A percentile compares a stretch with the other conserved stretches of the same genome.
Conservation (phyloP, 2,113 vertebrate genomes). For the Onychostruthus taczanowskii region DNA sequence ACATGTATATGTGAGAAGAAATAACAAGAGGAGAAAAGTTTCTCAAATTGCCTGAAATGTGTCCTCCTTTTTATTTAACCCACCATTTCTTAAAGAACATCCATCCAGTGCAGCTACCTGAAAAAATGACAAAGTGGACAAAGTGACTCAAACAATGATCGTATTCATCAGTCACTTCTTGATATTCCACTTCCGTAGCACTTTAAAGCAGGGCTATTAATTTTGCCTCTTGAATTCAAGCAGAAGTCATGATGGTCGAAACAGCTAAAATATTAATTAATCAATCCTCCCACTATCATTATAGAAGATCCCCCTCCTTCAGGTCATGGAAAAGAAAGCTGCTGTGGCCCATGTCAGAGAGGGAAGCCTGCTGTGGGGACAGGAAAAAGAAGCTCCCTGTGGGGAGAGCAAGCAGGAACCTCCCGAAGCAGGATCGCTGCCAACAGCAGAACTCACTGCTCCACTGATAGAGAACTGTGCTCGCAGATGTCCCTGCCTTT, state of each 20-base stretch:
- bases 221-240: not conserved
- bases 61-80: not conserved
- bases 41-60: not conserved
- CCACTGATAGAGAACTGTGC: not conserved
- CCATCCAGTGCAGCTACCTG: not conserved
- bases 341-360: not conserved
- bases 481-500: not conserved
- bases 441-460: not conserved
- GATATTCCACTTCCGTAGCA: not conserved
- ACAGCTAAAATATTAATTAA: not conserved
- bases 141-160: too few species aligned
- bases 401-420: not conserved
- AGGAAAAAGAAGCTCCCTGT: not conserved
- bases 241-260: not conserved
- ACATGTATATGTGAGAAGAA: not conserved
- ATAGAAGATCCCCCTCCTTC: not conserved
- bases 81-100: not conserved
- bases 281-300: rapidly evolving
- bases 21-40: not conserved
- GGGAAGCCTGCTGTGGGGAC: not conserved
- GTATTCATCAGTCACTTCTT: not conserved
- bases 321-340: not conserved
- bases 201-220: not conserved
- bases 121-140: rapidly evolving
- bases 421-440: not conserved